Conservation (phyloP, 1,140 invertebrate species). For the Argopecten irradians region DNA sequence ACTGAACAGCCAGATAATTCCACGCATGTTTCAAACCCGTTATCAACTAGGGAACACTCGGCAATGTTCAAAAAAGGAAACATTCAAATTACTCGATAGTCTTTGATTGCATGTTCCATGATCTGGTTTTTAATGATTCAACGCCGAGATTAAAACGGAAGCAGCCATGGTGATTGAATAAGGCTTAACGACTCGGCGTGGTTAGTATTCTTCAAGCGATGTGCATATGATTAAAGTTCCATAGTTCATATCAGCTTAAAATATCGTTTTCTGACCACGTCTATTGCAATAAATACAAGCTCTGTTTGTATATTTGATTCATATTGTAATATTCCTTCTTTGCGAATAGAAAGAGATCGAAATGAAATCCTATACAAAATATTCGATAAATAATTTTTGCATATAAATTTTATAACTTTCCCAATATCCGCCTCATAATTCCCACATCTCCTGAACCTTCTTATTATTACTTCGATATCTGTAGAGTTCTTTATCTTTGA, state of each 20-base stretch:
- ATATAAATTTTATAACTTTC: too few relatives aligned
- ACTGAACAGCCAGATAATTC: background rate
- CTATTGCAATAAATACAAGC: background rate
- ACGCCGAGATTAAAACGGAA: background rate
- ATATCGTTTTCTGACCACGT: background rate
- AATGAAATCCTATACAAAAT: too few relatives aligned
- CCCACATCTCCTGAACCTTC: too few relatives aligned
- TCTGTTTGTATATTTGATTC: too few relatives aligned
- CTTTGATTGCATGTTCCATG: slow-evolving; percentile 5
- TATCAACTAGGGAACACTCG: background rate
- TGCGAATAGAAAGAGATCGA: too few relatives aligned
- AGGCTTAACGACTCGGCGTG: background rate
- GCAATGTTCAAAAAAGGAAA: background rate
- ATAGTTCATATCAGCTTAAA: background rate
- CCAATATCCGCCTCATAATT: too few relatives aligned
- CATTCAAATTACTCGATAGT: background rate
- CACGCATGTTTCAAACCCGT: background rate
- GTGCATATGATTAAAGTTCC: background rate
- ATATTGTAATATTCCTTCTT: too few relatives aligned
- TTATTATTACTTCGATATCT: too few relatives aligned
- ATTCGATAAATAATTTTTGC: too few relatives aligned
- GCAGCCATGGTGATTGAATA: background rate
- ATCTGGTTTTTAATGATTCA: slow-evolving; percentile 12
- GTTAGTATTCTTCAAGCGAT: background rate
- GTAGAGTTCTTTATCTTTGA: too few relatives aligned